Percentiles rank a stretch among this genome's conserved stretches.
Conservation (phyloP, 2,888 invertebrate species). For the Melanostoma mellinum region DNA sequence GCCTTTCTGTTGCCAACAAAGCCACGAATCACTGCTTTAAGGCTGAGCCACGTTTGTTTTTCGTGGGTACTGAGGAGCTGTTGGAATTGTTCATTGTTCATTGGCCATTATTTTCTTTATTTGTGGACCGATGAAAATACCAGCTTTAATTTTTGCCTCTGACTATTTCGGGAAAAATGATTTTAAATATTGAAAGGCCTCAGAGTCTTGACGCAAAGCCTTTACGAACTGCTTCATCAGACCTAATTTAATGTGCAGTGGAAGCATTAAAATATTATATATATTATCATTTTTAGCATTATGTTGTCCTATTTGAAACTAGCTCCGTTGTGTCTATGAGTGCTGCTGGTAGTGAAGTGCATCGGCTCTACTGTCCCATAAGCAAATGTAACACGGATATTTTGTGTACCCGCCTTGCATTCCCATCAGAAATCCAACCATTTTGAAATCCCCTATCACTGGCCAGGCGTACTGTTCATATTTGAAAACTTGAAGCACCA, state of each 20-base stretch:
- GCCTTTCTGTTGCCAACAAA: too few relatives aligned
- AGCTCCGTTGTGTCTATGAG: background rate
- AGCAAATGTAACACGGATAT: conserved; percentile 74
- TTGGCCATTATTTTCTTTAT: too few relatives aligned
- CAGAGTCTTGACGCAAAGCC: background rate
- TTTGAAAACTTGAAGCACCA: conserved; percentile 51
- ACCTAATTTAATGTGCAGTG: conserved; percentile 12
- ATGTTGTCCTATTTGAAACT: background rate
- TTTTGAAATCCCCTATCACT: conserved; percentile 77
- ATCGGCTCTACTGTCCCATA: conserved; percentile 72
- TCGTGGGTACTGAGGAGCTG: too few relatives aligned
- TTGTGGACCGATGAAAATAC: too few relatives aligned
- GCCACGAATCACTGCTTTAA: too few relatives aligned
- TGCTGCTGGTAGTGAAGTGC: conserved; percentile 18
- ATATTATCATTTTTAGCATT: background rate
- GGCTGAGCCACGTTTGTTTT: too few relatives aligned
- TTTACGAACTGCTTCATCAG: conserved; percentile 4
- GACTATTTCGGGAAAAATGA: too few relatives aligned
- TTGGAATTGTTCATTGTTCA: too few relatives aligned
- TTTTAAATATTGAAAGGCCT: conserved; percentile 1
- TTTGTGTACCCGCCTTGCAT: conserved; percentile 70
- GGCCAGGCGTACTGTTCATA: conserved; percentile 75
- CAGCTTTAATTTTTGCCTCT: too few relatives aligned
- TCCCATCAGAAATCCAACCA: conserved; percentile 75
- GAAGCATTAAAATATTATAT: background rate